These are phyloP conservation scores for Zaprionus gabonicus DNA, from an alignment of 1,140 invertebrate species.

Conservation along the genomic window DNA sequence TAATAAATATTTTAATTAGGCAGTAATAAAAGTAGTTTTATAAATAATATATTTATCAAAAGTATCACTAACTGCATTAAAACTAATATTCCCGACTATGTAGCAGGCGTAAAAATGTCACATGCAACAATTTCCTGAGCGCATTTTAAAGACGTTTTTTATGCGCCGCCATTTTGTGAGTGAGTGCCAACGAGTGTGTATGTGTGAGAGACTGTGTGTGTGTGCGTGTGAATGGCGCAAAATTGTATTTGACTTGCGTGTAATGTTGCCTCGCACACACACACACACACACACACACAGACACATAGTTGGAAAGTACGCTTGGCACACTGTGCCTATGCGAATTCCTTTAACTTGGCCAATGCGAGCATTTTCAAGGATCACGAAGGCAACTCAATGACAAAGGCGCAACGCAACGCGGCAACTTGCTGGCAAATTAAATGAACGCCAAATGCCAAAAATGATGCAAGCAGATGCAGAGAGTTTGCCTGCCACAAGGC, in stretches of 20 bases:
- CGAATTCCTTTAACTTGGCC: constrained; percentile 40
- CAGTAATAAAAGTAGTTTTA: background rate
- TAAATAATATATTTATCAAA: background rate
- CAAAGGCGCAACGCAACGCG: constrained; percentile 5
- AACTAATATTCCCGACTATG: background rate
- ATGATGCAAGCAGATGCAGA: constrained; percentile 11
- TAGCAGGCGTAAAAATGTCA: constrained; percentile 55
- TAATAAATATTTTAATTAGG: no score
- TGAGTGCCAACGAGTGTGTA: constrained; percentile 52
- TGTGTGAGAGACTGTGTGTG: constrained; percentile 19
- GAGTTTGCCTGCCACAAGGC: background rate
- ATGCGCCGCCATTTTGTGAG: constrained; percentile 71
- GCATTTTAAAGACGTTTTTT: constrained; percentile 76
- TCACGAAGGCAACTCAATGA: constrained; percentile 40
- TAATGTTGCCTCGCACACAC: constrained; percentile 62
- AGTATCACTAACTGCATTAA: background rate
- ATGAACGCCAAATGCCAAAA: constrained; percentile 46
- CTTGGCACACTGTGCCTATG: constrained; percentile 43
- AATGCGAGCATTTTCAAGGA: constrained; percentile 56
- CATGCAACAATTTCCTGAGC: constrained; percentile 77
- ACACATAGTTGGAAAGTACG: background rate
- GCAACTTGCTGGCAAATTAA: constrained; percentile 41
- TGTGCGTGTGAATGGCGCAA: constrained; percentile 42
- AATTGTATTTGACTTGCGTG: constrained; percentile 79
- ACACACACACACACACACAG: constrained; percentile 15